phyloP scores from a whole-genome alignment of 2,888 invertebrate genomes.

The Eupithecia insigniata region DNA sequence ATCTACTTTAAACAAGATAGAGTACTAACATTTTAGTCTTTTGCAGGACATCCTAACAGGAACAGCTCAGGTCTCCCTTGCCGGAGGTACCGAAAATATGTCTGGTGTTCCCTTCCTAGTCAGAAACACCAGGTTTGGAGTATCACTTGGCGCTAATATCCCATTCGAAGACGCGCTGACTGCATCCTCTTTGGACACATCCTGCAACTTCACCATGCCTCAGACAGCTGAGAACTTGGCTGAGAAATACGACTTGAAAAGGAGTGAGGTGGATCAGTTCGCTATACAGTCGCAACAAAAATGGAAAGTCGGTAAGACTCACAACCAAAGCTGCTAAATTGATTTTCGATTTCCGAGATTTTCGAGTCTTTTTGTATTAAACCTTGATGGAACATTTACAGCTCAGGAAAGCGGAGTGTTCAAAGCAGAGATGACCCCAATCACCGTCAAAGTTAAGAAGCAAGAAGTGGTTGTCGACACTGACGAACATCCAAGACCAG shows the following conservation, averaged over 20 bases:
- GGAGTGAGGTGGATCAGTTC: conserved; percentile 93
- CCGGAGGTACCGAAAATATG: conserved; percentile 98
- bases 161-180: conserved; percentile 92
- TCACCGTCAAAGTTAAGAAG: conserved; percentile 92
- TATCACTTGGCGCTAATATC: conserved; percentile 89
- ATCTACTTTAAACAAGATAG: not conserved
- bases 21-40: not conserved
- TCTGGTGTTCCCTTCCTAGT: conserved; percentile 94
- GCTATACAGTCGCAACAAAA: conserved; percentile 92
- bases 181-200: conserved; percentile 90
- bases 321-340: not conserved
- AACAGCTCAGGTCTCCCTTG: conserved; percentile 92
- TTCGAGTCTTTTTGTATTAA: not conserved
- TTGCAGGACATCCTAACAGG: conserved; percentile 93
- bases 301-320: conserved; percentile 90
- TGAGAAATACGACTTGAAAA: conserved; percentile 90
- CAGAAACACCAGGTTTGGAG: conserved; percentile 93
- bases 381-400: conserved; percentile 54
- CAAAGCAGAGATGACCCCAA: conserved; percentile 93
- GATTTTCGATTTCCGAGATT: too few species aligned
- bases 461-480: conserved; percentile 89
- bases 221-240: conserved; percentile 97
- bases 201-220: conserved; percentile 97
- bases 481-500: conserved; percentile 96
- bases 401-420: conserved; percentile 94